These are phyloP conservation scores for Mastomys natalensis DNA, from an alignment of 2,113 vertebrate species.

Conservation along the genomic window DNA sequence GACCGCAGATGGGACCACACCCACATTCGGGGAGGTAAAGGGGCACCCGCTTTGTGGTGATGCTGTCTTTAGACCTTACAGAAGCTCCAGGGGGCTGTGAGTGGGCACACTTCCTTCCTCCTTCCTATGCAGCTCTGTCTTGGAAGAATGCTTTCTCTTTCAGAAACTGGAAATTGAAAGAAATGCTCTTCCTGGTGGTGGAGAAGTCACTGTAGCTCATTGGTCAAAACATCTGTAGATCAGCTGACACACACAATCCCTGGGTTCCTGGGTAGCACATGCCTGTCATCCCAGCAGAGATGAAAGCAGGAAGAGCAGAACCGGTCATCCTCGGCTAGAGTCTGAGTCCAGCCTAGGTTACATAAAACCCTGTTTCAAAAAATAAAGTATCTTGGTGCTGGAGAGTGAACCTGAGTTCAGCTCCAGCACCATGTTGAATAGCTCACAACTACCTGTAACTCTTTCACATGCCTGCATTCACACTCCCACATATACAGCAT, in stretches of 20 bases:
- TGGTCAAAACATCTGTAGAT: background rate
- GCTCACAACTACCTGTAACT: background rate
- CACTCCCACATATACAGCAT: background rate
- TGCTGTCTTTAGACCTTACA: background rate
- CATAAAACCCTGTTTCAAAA: background rate
- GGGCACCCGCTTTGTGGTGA: background rate
- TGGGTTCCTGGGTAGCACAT: background rate
- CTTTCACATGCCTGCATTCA: background rate
- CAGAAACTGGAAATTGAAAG: background rate
- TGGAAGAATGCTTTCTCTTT: background rate
- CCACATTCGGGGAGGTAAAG: background rate
- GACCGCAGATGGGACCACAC: background rate
- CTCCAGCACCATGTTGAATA: background rate
- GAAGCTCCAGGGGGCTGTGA: background rate
- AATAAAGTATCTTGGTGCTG: background rate
- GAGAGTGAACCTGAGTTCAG: background rate
- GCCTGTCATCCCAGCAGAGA: background rate
- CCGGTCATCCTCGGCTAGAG: background rate
- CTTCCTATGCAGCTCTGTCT: background rate
- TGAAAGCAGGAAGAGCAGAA: background rate
- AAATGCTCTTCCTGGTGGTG: background rate
- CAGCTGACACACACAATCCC: background rate
- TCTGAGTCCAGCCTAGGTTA: background rate
- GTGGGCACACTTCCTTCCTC: background rate
- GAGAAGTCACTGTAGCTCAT: background rate